Percentiles rank a stretch among this genome's conserved stretches.
These are phyloP conservation scores for Cheilosia vulpina DNA, from an alignment of 2,888 invertebrate genomes.

Conservation along the genomic window DNA sequence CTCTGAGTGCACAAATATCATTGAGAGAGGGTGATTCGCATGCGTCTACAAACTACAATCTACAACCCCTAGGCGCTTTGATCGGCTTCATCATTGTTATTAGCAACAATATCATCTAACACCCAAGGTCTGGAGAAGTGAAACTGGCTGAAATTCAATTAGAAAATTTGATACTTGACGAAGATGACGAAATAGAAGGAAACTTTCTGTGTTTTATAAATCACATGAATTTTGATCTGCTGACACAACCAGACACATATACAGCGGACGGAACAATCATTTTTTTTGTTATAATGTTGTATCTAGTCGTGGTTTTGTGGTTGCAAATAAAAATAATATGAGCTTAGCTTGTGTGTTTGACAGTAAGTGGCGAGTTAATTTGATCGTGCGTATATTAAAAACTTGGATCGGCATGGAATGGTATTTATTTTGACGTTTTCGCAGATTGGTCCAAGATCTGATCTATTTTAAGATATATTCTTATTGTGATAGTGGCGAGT, in stretches of 20 bases:
- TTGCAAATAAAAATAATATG: not conserved
- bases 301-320: constrained; percentile 1
- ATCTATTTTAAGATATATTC: not conserved
- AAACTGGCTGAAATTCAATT: constrained; percentile 71
- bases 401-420: constrained; percentile 1
- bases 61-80: constrained; percentile 12
- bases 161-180: constrained; percentile 69
- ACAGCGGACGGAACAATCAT: constrained; percentile 1
- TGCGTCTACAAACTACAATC: constrained; percentile 39
- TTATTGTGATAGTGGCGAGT: too few species aligned
- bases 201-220: constrained; percentile 13
- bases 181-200: constrained; percentile 65
- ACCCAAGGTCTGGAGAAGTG: constrained; percentile 44
- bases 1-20: not conserved
- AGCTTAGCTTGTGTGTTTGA: not conserved
- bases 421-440: not conserved
- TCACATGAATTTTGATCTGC: constrained; percentile 37
- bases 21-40: constrained; percentile 53
- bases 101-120: constrained; percentile 7
- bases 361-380: constrained; percentile 1
- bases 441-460: not conserved
- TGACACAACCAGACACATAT: not conserved
- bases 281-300: not conserved
- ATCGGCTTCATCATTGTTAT: constrained; percentile 7
- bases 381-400: constrained; percentile 4